A percentile compares a stretch with the other conserved stretches of the same genome.
phyloP scores from a whole-genome alignment of 2,888 invertebrate species.

The Diplazon laetatorius region DNA sequence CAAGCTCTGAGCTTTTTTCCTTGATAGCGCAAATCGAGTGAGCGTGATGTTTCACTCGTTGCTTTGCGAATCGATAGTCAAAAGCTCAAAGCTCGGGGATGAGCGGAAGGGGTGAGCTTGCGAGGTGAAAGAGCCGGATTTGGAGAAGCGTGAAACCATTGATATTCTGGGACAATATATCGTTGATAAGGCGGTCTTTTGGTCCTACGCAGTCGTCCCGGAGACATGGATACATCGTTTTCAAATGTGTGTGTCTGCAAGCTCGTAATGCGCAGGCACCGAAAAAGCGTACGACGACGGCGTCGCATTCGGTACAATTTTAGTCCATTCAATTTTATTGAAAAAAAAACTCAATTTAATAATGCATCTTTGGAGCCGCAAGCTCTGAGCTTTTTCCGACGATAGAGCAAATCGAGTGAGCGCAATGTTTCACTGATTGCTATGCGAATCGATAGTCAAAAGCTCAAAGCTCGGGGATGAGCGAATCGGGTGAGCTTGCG shows the following conservation, averaged over 20 bases:
- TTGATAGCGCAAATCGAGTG: too few relatives aligned
- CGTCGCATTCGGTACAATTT: too few relatives aligned
- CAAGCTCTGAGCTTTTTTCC: too few relatives aligned
- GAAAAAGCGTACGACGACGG: slow-evolving; percentile 10
- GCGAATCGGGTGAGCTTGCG: background rate
- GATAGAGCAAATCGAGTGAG: too few relatives aligned
- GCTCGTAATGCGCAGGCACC: background rate
- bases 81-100: background rate
- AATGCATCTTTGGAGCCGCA: too few relatives aligned
- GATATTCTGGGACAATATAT: background rate
- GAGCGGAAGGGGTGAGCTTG: background rate
- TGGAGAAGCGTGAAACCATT: slow-evolving; percentile 8
- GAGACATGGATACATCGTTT: slow-evolving; percentile 23
- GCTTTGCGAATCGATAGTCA: background rate
- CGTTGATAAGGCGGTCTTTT: background rate
- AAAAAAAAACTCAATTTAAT: too few relatives aligned
- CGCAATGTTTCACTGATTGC: too few relatives aligned
- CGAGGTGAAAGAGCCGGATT: background rate
- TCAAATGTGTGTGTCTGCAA: slow-evolving; percentile 4
- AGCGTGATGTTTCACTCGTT: too few relatives aligned
- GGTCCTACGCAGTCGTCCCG: slow-evolving; percentile 9
- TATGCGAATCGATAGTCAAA: background rate
- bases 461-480: background rate
- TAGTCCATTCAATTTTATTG: too few relatives aligned
- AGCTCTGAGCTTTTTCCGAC: too few relatives aligned